A percentile compares a stretch with the other conserved stretches of the same genome.
phyloP scores from a whole-genome alignment of 2,888 invertebrate genomes.

The Acanthosepion esculentum region DNA sequence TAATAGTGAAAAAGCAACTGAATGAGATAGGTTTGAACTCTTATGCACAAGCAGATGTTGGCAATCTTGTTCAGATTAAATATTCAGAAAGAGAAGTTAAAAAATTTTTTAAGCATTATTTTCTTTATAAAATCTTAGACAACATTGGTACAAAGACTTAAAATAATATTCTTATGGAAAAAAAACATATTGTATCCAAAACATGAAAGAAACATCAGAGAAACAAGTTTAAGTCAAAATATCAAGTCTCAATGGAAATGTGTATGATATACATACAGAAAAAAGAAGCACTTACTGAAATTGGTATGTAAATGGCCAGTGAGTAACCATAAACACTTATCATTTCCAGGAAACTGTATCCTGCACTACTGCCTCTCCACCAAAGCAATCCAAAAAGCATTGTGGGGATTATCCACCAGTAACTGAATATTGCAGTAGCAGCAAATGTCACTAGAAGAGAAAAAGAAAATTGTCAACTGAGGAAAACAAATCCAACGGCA shows the following conservation, averaged over 20 bases:
- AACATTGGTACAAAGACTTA: too few relatives aligned
- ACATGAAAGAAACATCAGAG: too few relatives aligned
- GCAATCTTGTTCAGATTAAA: too few relatives aligned
- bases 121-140: too few relatives aligned
- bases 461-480: constrained; percentile 38
- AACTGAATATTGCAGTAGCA: constrained; percentile 90
- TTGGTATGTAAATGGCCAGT: constrained; percentile 92
- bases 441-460: constrained; percentile 86
- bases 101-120: too few relatives aligned
- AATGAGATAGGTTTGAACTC: too few relatives aligned
- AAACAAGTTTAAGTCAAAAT: not conserved
- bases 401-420: constrained; percentile 89
- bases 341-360: constrained; percentile 84
- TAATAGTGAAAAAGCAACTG: too few relatives aligned
- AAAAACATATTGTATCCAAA: too few relatives aligned
- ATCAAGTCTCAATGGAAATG: not conserved
- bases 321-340: constrained; percentile 97
- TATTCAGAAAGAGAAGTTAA: too few relatives aligned
- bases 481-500: not conserved
- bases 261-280: too few relatives aligned
- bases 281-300: constrained; percentile 80
- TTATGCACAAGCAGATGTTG: too few relatives aligned
- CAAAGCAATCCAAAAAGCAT: constrained; percentile 89
- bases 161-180: too few relatives aligned
- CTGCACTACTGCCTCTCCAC: constrained; percentile 81